Evolutionary conservation across 2,113 vertebrate species (phyloP), one percentile per base, ranked within the genome.

Genomic region (Chaetura pelagica): DNA sequence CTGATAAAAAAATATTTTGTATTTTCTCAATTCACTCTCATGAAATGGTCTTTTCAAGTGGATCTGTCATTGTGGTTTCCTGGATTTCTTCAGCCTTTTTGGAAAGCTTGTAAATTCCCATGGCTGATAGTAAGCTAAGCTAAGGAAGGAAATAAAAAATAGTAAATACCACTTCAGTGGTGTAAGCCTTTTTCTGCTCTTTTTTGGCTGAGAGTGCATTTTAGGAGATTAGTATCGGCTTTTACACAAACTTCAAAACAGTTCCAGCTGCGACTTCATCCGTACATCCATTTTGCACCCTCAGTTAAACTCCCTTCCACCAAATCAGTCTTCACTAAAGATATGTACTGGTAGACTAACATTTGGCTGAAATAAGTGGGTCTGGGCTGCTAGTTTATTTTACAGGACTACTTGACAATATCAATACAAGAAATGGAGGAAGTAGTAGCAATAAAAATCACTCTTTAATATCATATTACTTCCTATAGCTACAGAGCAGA

Each of bases 41-140:
- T 89, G 62, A 85, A 96, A 97, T 52, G 29, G 44, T 91, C 87
- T 94, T 92, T 93, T 94, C 90, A 96, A 95, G 90, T 93, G 88
- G 86, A 84, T 91, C 78, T 92, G 84, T 89, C 94, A 85, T 77
- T 93, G 90, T 83, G 87, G 95, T 97, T 97, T 97, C 90, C 97
- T 97, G 96, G 94, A 91, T 95, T 96, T 89, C 86, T 86, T 96
- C 94, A 96, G 64, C 84, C 85, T 88, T 72, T 58, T 63, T 95
- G 79, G 94, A 97, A 96, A 84, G 84, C 95, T 95, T 95, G 95
- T 97, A 95, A 97, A 97, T 97, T 97, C 89, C 92, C 87, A 94
- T 75, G 84, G 87, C 89, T 91, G 94, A 97, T 93, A 96, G 81
- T 62, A 91, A 66, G 78, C 84, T 89, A 90, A 73, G 82, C 84